Base-by-base conservation (phyloP, 2,888 invertebrate genomes). In the Pilophorus perplexus region DNA sequence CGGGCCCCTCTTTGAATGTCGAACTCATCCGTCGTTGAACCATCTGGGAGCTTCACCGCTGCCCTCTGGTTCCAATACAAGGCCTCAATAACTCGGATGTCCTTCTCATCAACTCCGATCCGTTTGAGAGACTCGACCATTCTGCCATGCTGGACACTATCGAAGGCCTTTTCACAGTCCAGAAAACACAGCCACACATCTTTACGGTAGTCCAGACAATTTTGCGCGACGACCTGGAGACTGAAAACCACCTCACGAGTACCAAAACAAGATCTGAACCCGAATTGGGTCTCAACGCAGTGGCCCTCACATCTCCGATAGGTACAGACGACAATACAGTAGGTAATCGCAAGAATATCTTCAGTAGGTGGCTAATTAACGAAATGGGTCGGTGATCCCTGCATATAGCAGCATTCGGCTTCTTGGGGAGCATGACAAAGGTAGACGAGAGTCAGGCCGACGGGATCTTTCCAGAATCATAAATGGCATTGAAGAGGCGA, bases 161-260 rank as follows among this genome's bases (percentile, higher is more conserved):
- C 28, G n/a, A 50, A 50, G 14, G 50, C 50, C 4, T 50, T 50
- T 3, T 50, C 5, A 8, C 27, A 50, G n/a, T 27, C 50, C 27
- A 50, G 50, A 27, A 50, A 50, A n/a, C 50, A 14, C 10, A 50
- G 28, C 50, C 50, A 27, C 3, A 27, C 28, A 50, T 50, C 27
- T 16, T 50, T 50, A 5, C n/a, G 50, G 28, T 50, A 14, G 18
- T 50, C 50, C 20, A 48, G 23, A 27, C 50, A 50, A 27, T 50
- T 50, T 8, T 50, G 50, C n/a, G 42, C n/a, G 4, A 50, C 6
- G 3, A 50, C 48, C 10, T 25, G 20, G 48, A 50, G 48, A 25
- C 22, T n/a, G n/a, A 50, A 50, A 1, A 50, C 5, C 1, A 23
- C 25, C 25, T 25, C 48, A 5, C 25, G 8, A 10, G 48, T 50